Conservation (phyloP, 2,888 invertebrate genomes). For the Carpatolechia fugitivella region DNA sequence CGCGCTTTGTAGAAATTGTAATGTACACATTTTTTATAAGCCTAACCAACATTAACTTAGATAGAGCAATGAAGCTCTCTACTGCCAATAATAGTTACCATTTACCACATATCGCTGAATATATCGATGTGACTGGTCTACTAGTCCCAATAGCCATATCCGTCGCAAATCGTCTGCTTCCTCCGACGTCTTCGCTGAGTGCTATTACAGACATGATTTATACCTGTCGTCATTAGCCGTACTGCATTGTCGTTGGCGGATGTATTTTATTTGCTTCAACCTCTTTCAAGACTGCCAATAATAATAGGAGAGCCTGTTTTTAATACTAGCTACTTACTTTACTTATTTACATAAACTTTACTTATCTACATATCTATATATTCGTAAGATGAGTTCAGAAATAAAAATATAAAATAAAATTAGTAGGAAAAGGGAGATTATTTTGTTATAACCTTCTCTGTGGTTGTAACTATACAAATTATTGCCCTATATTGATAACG, state of each 20-base stretch:
- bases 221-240: conserved; percentile 74
- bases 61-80: background rate
- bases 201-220: conserved; percentile 73
- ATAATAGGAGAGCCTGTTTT: background rate
- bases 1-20: no score
- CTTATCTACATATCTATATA: no score
- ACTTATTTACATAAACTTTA: no score
- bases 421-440: conserved; percentile 2
- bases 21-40: no score
- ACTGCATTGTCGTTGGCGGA: conserved; percentile 63
- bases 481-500: conserved; percentile 8
- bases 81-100: background rate
- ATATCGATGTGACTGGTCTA: conserved; percentile 3
- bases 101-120: conserved; percentile 31
- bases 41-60: no score
- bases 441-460: background rate
- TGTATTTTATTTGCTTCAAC: conserved; percentile 63
- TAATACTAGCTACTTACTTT: no score
- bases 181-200: conserved; percentile 60
- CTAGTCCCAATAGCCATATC: conserved; percentile 71
- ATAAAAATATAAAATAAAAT: no score
- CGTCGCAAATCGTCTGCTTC: conserved; percentile 75
- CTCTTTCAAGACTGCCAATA: conserved; percentile 40
- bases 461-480: no score
- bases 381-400: no score